Evolutionary conservation across 2,888 invertebrate genomes (phyloP), one percentile per base, ranked within the genome.

Genomic region (Caenorhabditis sinica): DNA sequence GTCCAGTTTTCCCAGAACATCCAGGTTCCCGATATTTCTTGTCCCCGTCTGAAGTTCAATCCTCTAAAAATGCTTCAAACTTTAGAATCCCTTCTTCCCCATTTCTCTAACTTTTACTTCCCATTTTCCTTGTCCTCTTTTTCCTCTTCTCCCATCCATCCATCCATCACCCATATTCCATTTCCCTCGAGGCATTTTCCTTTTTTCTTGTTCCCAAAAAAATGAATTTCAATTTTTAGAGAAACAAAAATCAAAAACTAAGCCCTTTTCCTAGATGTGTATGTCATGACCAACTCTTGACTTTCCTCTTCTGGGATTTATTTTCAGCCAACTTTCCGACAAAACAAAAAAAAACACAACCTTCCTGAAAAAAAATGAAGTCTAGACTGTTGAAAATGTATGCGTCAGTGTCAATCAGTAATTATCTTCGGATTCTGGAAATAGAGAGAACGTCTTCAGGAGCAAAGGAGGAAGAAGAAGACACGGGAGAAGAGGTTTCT

Each of bases 241-340:
- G 66, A 65, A 75, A 66, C 75, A 75, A 65, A 65, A 75, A 75
- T 56, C 66, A 74, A 53, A 53, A 68, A 56, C 56, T 28, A 56
- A 23, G 56, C 28, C 40, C 40, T 40, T 11, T 40, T 11, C 11
- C n/a, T n/a, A n/a, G 9, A 65, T 49, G 45, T 51, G 11, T 40
- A 40, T 56, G 69, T 56, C 69, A 69, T 63, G 51, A 63, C 33
- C 36, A 33, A 51, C 25, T 60, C 43, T 33, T 71, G 8, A 17
- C 51, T 33, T 68, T 60, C 23, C 53, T 61, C 60, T 73, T 63
- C 6, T 17, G 49, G 30, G 61, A 73, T 73, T 73, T 45, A 28
- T 58, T 45, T 30, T 25, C 25, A 49, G 20, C 15, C 20, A 53
- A 2, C 4, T 28, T 45, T 5, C 20, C 23, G 9, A 11, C 20